Conservation (phyloP, 2,113 vertebrate genomes). For the Tachysurus fulvidraco region DNA sequence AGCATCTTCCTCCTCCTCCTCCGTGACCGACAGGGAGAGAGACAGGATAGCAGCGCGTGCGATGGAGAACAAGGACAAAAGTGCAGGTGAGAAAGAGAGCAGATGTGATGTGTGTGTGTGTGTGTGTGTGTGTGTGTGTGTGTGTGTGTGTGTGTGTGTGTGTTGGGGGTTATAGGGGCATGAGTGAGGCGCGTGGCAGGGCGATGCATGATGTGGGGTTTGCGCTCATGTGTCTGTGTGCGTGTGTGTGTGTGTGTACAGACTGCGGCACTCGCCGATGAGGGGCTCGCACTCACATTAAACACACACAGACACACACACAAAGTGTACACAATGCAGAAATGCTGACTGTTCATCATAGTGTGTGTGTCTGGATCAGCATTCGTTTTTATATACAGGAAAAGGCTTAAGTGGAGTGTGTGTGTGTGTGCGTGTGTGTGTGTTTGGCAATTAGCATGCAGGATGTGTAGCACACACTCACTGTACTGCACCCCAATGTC, state of each 20-base stretch:
- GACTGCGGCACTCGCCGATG: slow-evolving; percentile 33
- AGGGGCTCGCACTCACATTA: slow-evolving; percentile 39
- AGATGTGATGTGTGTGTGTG: not conserved
- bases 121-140: not conserved
- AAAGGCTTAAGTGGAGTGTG: not conserved
- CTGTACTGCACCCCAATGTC: slow-evolving; percentile 37
- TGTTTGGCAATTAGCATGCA: slow-evolving; percentile 52
- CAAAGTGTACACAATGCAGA: slow-evolving; percentile 37
- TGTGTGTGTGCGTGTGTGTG: slow-evolving; percentile 25
- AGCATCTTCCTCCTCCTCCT: not conserved
- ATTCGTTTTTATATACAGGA: too few species aligned
- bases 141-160: slow-evolving; percentile 1
- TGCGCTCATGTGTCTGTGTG: not conserved
- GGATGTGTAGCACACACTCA: slow-evolving; percentile 27
- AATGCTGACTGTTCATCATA: not conserved
- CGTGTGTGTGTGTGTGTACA: not conserved
- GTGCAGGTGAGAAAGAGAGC: not conserved
- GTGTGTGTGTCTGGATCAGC: not conserved
- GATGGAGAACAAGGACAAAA: slow-evolving; percentile 36
- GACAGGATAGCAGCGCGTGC: not conserved
- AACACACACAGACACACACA: slow-evolving; percentile 1
- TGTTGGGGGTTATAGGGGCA: not conserved
- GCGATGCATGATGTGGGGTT: slow-evolving; percentile 28
- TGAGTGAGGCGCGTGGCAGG: slow-evolving; percentile 8
- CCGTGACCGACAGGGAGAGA: not conserved